phyloP scores from a whole-genome alignment of 1,140 invertebrate genomes.

The Ctenoplectra terminalis region DNA sequence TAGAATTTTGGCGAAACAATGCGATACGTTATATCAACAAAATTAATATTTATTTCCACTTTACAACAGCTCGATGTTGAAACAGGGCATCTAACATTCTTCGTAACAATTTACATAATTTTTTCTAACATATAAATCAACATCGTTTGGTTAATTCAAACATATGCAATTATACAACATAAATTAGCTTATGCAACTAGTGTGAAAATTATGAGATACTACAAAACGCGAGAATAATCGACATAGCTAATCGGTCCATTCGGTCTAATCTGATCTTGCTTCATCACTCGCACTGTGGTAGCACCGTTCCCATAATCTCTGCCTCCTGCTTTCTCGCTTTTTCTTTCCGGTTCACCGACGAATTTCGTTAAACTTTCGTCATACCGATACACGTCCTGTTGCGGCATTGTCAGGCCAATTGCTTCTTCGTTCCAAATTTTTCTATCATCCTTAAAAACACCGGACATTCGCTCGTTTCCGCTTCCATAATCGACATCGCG shows the following conservation, averaged over 20 bases:
- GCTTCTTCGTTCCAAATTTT: slow-evolving; percentile 31
- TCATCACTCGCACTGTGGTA: slow-evolving; percentile 58
- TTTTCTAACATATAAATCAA: neutral
- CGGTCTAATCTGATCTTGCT: slow-evolving; percentile 60
- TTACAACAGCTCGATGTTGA: neutral
- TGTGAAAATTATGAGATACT: neutral
- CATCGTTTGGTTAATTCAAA: too few species aligned
- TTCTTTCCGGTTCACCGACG: slow-evolving; percentile 58
- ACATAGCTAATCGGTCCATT: slow-evolving; percentile 58
- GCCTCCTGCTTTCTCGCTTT: slow-evolving; percentile 61
- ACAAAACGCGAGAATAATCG: slow-evolving; percentile 58
- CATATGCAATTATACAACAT: neutral
- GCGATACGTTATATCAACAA: neutral
- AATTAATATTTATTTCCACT: neutral
- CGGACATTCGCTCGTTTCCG: neutral
- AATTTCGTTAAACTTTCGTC: slow-evolving; percentile 63
- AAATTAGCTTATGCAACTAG: neutral
- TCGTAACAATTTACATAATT: neutral
- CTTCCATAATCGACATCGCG: slow-evolving; percentile 49
- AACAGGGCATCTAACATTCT: neutral
- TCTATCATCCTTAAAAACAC: slow-evolving; percentile 12
- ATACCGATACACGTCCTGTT: slow-evolving; percentile 56
- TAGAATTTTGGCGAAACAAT: neutral
- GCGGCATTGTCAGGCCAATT: slow-evolving; percentile 45
- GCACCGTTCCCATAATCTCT: slow-evolving; percentile 66